phyloP scores from a whole-genome alignment of 1,140 invertebrate species.

The Condylostylus longicornis region DNA sequence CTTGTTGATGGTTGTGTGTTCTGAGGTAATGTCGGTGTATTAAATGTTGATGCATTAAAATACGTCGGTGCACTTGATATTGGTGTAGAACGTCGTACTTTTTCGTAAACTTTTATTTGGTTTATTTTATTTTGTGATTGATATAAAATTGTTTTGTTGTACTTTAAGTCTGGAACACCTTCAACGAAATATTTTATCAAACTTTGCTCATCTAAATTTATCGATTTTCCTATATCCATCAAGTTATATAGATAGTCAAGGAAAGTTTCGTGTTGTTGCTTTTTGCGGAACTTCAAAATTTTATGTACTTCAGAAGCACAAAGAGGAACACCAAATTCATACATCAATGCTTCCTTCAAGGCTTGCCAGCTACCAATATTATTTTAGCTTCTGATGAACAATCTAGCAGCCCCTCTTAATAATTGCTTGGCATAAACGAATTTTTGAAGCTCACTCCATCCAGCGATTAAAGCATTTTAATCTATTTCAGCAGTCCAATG shows the following conservation, averaged over 20 bases:
- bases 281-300: background rate
- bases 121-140: background rate
- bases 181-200: constrained; percentile 5
- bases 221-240: constrained; percentile 1
- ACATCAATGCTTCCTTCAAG: background rate
- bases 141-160: background rate
- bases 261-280: background rate
- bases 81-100: background rate
- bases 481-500: constrained; percentile 3
- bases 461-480: background rate
- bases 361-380: background rate
- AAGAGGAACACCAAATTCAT: background rate
- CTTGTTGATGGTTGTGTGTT: no score
- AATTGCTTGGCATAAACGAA: constrained; percentile 4
- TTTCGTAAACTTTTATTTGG: constrained; percentile 1
- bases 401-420: constrained; percentile 2
- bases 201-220: constrained; percentile 2
- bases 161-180: background rate
- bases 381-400: constrained; percentile 2
- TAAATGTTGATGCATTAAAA: no score
- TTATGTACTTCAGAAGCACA: background rate
- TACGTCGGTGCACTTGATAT: no score
- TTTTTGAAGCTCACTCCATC: constrained; percentile 3
- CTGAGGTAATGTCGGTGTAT: no score
- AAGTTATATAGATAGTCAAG: constrained; percentile 4